Evolutionary conservation across 2,888 invertebrate species (phyloP).

Genomic region (Lepidochitona cinerea): DNA sequence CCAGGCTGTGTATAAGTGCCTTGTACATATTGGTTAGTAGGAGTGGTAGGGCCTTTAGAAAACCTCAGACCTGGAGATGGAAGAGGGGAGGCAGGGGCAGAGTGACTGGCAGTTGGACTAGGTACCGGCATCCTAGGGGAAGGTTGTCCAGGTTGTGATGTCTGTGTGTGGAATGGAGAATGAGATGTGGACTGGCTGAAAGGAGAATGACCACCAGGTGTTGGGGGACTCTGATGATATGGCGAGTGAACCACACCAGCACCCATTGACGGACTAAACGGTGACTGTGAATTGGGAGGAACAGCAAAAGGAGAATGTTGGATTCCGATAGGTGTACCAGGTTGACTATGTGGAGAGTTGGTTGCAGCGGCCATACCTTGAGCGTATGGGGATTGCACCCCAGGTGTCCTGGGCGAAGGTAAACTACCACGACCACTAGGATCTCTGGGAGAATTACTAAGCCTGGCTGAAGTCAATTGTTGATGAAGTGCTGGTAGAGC

Average conservation of each 20-base stretch:
- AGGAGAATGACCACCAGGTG: neutral
- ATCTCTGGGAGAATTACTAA: neutral
- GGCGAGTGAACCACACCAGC: conserved; percentile 22
- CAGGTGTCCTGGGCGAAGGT: conserved; percentile 60
- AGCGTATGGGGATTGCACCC: conserved; percentile 27
- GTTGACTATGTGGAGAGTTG: conserved; percentile 7
- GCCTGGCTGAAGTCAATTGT: neutral
- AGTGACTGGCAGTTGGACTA: conserved; percentile 8
- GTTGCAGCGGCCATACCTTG: neutral
- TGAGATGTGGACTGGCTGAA: neutral
- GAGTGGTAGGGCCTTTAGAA: conserved; percentile 47
- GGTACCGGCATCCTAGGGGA: conserved; percentile 47
- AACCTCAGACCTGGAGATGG: conserved; percentile 46
- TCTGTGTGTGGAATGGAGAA: neutral
- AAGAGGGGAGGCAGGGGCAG: conserved; percentile 26
- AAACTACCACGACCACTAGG: conserved; percentile 34
- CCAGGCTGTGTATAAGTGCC: conserved; percentile 41
- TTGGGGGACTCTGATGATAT: conserved; percentile 1
- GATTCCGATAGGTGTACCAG: neutral
- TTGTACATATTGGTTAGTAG: conserved; percentile 50
- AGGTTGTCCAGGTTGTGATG: conserved; percentile 43
- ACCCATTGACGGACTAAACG: conserved; percentile 37
- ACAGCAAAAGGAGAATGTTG: conserved; percentile 15
- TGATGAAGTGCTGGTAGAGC: neutral
- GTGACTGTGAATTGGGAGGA: conserved; percentile 35